Evolutionary conservation across 2,797 vertebrate species (phyloP).

Genomic region (Sarcophilus harrisii): DNA sequence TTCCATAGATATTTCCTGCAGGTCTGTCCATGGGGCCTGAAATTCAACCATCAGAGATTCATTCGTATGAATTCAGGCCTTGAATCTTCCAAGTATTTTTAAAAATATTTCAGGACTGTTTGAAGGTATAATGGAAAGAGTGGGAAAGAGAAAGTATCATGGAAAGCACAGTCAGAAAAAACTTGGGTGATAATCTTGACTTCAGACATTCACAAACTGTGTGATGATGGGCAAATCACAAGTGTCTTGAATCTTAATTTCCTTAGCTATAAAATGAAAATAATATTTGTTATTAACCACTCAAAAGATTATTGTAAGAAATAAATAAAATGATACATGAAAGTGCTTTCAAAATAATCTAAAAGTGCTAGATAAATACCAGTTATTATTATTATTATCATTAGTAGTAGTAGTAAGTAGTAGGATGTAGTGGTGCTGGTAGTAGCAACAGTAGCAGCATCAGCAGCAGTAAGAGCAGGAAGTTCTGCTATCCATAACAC

Average conservation of each 20-base stretch:
- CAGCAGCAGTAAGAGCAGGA: background rate
- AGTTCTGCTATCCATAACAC: background rate
- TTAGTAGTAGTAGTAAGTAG: background rate
- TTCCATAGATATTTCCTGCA: background rate
- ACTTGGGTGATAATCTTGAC: background rate
- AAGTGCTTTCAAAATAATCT: background rate
- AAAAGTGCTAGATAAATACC: background rate
- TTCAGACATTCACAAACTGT: background rate
- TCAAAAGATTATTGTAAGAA: background rate
- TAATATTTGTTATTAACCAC: background rate
- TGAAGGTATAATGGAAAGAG: background rate
- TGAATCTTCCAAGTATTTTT: background rate
- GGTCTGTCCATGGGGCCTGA: background rate
- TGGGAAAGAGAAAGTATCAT: too few species aligned
- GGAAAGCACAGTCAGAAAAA: background rate
- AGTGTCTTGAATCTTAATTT: background rate
- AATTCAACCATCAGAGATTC: background rate
- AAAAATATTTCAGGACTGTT: background rate
- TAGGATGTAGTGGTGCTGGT: too few species aligned
- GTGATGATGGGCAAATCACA: constrained; percentile 8
- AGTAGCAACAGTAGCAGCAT: too few species aligned
- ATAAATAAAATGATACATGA: constrained; percentile 21
- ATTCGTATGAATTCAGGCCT: background rate
- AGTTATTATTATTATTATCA: background rate
- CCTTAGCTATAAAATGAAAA: background rate